Evolutionary conservation across 1,140 invertebrate species (phyloP), one percentile per base, ranked within the genome.

Genomic region (Euura saliciscinereae): DNA sequence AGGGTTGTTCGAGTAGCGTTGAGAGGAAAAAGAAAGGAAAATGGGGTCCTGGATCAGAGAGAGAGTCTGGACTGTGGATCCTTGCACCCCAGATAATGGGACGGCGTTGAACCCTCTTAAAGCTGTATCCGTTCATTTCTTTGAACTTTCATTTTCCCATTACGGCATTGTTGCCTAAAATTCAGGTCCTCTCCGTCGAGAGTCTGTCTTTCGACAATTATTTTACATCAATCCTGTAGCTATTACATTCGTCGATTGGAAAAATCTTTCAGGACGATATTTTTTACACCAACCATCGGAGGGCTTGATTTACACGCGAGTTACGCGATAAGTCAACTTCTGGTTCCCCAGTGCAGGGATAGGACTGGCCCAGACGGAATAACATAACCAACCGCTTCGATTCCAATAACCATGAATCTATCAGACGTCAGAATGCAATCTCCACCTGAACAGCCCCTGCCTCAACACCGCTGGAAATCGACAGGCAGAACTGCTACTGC

Each of bases 321-420:
- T n/a, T n/a, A 51, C 7, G 46, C 46, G 46, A 51, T 51, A 51
- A 51, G 46, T 51, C 46, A 51, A 51, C 46, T 51, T 51, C 7
- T n/a, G 46, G 46, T 51, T 51, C 46, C 7, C 46, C 7, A 2
- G 46, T n/a, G 46, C 7, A 7, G 7, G 46, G 7, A n/a, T n/a
- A 51, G 28, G 28, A 28, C 28, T 28, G 28, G 28, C 28, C 28
- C 28, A 28, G 28, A 1, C 28, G 28, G 28, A 28, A 28, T 28
- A 28, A 28, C 28, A 28, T 28, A 28, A 28, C 28, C 28, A 79
- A 82, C 79, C 80, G 79, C 81, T 85, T 84, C 84, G 82, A 84
- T 87, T 87, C 86, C 85, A 86, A 87, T 86, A 87, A 86, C 86
- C 85, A 87, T 87, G 85, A 87, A 87, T 87, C 84, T 84, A 87